Evolutionary conservation across 2,113 vertebrate species (phyloP), one percentile per base, ranked within the genome.

Genomic region (Noturus placidus): DNA sequence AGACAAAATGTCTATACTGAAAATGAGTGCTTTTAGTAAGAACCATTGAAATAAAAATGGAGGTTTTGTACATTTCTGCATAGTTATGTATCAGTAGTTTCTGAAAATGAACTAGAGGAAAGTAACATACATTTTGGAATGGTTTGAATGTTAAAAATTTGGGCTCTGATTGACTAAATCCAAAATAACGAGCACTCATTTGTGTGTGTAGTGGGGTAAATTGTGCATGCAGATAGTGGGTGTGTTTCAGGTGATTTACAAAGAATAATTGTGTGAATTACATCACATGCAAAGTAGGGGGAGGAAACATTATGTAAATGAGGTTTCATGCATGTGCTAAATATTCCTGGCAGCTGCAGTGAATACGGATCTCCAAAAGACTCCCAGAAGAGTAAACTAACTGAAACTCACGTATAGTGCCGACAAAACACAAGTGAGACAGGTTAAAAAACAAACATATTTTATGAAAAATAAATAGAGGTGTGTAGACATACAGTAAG

Each of bases 1-100:
- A 87, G 88, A 89, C 67, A 80, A 87, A 89, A 89, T 87, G 85
- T 65, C 74, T 79, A 79, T 84, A 84, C 54, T 38, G 19, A 35
- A 81, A 81, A 81, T 79, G 35, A 82, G n/a, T 19, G 59, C 20
- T 59, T 86, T 86, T 70, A 78, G 79, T 85, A 84, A 38, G 84
- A 88, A 78, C 52, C 63, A 81, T 42, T 70, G 59, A 69, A 84
- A 80, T 87, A 22, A 74, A 35, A 87, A 84, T 84, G 22, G 57
- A 54, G 6, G n/a, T 19, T 84, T 84, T 38, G 11, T 42, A 67
- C 56, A 87, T n/a, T 87, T 90, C 89, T 90, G 84, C 87, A 88
- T 88, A 86, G 84, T 88, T 80, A 70, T 86, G 25, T 25, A 46
- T 78, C 25, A 57, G 61, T 35, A 85, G 56, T 57, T 77, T 57